phyloP scores from a whole-genome alignment of 2,113 vertebrate species.

The Eidolon helvum region DNA sequence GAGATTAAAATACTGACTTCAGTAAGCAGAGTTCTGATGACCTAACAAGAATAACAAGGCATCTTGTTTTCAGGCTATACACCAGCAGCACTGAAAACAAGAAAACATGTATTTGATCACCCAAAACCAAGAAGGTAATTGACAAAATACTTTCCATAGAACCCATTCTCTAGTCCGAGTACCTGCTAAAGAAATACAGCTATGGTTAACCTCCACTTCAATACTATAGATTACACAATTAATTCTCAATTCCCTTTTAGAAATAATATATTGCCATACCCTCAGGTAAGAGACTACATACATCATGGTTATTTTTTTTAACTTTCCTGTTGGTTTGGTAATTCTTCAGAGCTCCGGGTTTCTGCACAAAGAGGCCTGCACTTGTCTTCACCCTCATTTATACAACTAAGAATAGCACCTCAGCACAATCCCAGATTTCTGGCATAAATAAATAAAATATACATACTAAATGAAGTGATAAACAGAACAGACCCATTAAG shows the following conservation, averaged over 20 bases:
- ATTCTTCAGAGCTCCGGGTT: not conserved
- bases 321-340: not conserved
- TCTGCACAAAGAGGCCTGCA: not conserved
- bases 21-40: not conserved
- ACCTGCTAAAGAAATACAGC: not conserved
- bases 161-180: not conserved
- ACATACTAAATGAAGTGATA: not conserved
- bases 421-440: not conserved
- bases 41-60: fast-evolving
- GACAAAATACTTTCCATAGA: not conserved
- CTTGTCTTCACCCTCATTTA: not conserved
- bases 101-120: slow-evolving; percentile 6
- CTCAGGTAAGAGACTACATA: fast-evolving
- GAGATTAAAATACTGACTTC: not conserved
- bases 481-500: not conserved
- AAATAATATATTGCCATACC: not conserved
- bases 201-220: not conserved
- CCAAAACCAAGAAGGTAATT: not conserved
- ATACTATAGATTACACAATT: not conserved
- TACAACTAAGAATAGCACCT: not conserved
- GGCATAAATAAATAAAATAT: not conserved
- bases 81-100: not conserved
- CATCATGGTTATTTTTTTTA: not conserved
- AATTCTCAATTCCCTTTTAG: not conserved
- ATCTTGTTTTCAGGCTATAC: not conserved